A percentile compares a stretch with the other conserved stretches of the same genome.
These are phyloP conservation scores for Ophioninae sp. DNA, from an alignment of 2,888 invertebrate species.

Conservation along the genomic window DNA sequence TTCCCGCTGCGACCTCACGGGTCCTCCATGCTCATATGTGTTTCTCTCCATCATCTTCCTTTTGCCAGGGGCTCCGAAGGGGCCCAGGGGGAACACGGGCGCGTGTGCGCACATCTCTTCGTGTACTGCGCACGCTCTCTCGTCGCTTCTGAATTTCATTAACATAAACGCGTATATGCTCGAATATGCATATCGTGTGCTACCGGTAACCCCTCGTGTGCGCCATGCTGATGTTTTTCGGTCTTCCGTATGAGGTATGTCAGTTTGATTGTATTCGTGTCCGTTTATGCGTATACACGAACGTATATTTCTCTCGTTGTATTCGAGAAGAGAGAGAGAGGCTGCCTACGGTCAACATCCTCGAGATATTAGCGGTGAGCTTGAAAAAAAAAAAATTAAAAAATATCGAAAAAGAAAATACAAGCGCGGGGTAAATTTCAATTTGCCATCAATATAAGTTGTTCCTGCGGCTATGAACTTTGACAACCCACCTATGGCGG, in stretches of 20 bases:
- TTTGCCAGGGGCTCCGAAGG: conserved; percentile 17
- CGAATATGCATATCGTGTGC: conserved; percentile 63
- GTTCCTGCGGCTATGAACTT: not conserved
- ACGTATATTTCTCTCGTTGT: conserved; percentile 24
- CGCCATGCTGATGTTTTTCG: conserved; percentile 56
- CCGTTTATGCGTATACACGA: conserved; percentile 11
- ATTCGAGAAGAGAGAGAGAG: conserved; percentile 15
- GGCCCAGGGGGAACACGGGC: conserved; percentile 17
- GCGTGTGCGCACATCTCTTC: conserved; percentile 53
- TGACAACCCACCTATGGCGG: not conserved
- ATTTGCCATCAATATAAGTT: not conserved
- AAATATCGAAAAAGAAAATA: not conserved
- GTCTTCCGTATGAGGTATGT: conserved; percentile 20
- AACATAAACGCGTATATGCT: conserved; percentile 67
- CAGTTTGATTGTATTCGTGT: not conserved
- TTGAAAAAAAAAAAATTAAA: not conserved
- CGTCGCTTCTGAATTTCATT: conserved; percentile 73
- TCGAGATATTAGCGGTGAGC: conserved; percentile 38
- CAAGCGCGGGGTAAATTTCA: not conserved
- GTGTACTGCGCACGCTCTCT: conserved; percentile 62
- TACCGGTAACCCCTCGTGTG: conserved; percentile 58
- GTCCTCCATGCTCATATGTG: conserved; percentile 21
- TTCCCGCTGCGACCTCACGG: conserved; percentile 56
- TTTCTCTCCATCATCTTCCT: conserved; percentile 43
- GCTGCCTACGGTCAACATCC: conserved; percentile 47